A percentile compares a stretch with the other conserved stretches of the same genome.
phyloP scores from a whole-genome alignment of 2,113 vertebrate genomes.

The Macquaria ambigua region DNA sequence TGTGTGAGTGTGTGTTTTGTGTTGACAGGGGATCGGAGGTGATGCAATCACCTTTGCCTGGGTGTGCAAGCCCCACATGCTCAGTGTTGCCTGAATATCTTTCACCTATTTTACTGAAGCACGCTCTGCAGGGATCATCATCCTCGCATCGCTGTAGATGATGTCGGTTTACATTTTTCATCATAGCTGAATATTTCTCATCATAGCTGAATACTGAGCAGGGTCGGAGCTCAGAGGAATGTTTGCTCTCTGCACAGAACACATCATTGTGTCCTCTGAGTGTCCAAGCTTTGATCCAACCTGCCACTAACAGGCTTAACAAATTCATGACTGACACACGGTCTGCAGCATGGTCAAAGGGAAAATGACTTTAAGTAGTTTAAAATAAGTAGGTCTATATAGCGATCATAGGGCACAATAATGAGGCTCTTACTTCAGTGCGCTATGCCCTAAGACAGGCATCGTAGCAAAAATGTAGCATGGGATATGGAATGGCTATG shows the following conservation, averaged over 20 bases:
- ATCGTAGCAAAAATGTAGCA: no score
- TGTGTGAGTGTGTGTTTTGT: conserved; percentile 3
- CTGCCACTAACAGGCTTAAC: conserved; percentile 1
- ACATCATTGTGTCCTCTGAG: conserved; percentile 4
- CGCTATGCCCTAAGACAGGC: no score
- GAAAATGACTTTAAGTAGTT: no score
- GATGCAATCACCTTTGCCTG: conserved; percentile 68
- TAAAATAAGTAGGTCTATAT: no score
- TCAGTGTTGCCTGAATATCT: conserved; percentile 41
- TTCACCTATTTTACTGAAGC: conserved; percentile 19
- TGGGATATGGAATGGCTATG: no score
- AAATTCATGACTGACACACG: not conserved
- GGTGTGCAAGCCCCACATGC: conserved; percentile 46
- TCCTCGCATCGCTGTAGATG: conserved; percentile 21
- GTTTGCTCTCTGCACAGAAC: conserved; percentile 14
- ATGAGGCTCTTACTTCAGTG: no score
- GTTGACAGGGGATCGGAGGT: conserved; percentile 36
- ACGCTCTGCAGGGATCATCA: conserved; percentile 35
- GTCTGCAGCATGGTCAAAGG: not conserved
- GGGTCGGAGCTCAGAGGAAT: conserved; percentile 26
- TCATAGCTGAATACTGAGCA: conserved; percentile 52
- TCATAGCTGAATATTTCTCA: conserved; percentile 53
- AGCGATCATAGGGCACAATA: no score
- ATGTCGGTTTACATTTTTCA: conserved; percentile 43
- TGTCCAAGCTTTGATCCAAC: not conserved